phyloP scores from a whole-genome alignment of 2,888 invertebrate genomes.

The Caenorhabditis sp. region DNA sequence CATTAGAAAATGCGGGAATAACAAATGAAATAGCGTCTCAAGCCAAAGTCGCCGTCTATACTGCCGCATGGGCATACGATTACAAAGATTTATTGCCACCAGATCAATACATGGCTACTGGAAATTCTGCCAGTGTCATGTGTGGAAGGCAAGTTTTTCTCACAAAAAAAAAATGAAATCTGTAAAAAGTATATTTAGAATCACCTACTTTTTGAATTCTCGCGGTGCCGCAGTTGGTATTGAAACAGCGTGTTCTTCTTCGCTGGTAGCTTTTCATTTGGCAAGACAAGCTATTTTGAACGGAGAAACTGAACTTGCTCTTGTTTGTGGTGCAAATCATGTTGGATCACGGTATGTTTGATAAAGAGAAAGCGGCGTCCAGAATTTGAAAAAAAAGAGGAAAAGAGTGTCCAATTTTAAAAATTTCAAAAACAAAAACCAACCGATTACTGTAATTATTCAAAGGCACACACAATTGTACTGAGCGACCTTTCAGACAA shows the following conservation, averaged over 20 bases:
- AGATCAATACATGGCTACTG: conserved; percentile 52
- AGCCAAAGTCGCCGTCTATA: conserved; percentile 40
- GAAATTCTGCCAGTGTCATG: conserved; percentile 50
- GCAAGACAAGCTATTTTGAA: conserved; percentile 78
- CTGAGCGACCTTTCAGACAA: too few species aligned
- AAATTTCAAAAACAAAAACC: too few species aligned
- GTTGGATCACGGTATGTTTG: conserved; percentile 38
- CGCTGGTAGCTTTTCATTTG: conserved; percentile 76
- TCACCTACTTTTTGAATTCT: conserved; percentile 92
- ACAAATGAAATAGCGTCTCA: conserved; percentile 38
- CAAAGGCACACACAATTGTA: too few species aligned
- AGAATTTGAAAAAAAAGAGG: too few species aligned
- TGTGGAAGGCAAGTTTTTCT: conserved; percentile 42
- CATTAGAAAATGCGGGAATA: conserved; percentile 49
- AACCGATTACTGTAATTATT: too few species aligned
- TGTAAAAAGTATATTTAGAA: conserved; percentile 72
- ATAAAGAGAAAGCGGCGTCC: too few species aligned
- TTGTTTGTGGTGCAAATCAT: conserved; percentile 67
- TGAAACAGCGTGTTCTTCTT: conserved; percentile 96
- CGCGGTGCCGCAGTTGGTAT: conserved; percentile 90
- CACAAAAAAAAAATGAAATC: neutral
- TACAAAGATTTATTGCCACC: conserved; percentile 47
- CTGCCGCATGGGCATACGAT: conserved; percentile 50
- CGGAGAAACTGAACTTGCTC: conserved; percentile 80
- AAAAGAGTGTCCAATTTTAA: too few species aligned